Evolutionary conservation across 2,113 vertebrate species (phyloP).

Genomic region (Platycercus adscitus): DNA sequence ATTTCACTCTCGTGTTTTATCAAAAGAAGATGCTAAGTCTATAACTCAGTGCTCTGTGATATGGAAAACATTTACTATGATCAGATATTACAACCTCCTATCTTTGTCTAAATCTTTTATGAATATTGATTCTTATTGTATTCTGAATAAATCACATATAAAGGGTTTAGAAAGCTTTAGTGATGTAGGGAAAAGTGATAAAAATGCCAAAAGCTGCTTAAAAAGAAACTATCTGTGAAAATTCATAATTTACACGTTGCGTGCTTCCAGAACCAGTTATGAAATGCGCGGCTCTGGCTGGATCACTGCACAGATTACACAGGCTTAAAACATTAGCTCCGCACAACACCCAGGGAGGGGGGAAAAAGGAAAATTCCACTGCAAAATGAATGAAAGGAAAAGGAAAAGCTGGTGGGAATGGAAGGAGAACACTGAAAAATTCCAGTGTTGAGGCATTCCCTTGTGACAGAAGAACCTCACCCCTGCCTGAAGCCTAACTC

Average conservation of each 20-base stretch:
- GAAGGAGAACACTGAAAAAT: neutral
- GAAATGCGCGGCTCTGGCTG: neutral
- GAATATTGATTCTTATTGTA: neutral
- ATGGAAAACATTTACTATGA: conserved; percentile 23
- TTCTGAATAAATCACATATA: neutral
- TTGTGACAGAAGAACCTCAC: neutral
- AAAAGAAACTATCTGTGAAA: conserved; percentile 2
- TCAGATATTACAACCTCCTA: neutral
- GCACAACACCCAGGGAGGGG: neutral
- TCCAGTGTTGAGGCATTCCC: neutral
- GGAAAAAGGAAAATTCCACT: neutral
- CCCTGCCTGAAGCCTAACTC: neutral
- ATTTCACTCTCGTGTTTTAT: conserved; percentile 14
- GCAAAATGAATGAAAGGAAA: neutral
- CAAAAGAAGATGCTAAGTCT: neutral
- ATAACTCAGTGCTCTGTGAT: neutral
- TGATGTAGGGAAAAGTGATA: neutral
- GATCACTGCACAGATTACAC: neutral
- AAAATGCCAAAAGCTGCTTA: conserved; percentile 14
- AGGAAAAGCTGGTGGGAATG: neutral
- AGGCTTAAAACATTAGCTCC: neutral
- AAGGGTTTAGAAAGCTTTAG: neutral
- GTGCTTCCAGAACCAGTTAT: neutral
- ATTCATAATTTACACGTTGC: neutral
- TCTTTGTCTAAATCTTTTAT: conserved; percentile 25